Evolutionary conservation across 2,888 invertebrate genomes (phyloP).

Genomic region (Laothoe populi): DNA sequence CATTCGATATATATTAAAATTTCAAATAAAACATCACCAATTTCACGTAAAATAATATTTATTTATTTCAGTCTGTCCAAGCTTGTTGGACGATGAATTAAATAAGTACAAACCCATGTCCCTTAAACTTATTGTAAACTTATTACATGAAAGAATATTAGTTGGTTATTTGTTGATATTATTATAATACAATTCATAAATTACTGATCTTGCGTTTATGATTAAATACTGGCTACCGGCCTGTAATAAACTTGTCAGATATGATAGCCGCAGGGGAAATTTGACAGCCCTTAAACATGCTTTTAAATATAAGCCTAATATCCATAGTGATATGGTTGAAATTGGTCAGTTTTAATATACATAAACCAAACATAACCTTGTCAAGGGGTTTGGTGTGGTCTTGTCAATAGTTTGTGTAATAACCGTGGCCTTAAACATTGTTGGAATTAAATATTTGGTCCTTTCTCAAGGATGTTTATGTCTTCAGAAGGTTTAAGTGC

Average conservation of each 20-base stretch:
- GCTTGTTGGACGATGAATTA: not conserved
- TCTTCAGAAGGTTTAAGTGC: not conserved
- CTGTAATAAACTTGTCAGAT: slow-evolving; percentile 34
- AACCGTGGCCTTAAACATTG: slow-evolving; percentile 51
- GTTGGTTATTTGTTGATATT: slow-evolving; percentile 15
- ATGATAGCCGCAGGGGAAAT: slow-evolving; percentile 27
- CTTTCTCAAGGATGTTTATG: slow-evolving; percentile 1
- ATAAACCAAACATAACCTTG: slow-evolving; percentile 41
- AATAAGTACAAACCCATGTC: not conserved
- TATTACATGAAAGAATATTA: slow-evolving; percentile 15
- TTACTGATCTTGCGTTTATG: slow-evolving; percentile 16
- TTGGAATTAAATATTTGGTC: slow-evolving; percentile 31
- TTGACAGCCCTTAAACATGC: slow-evolving; percentile 32
- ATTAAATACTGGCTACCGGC: slow-evolving; percentile 28
- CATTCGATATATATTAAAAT: too few relatives aligned
- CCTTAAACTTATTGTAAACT: slow-evolving; percentile 12
- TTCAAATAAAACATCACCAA: too few relatives aligned
- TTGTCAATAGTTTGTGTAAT: slow-evolving; percentile 51
- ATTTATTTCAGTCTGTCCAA: not conserved
- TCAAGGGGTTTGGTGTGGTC: slow-evolving; percentile 42
- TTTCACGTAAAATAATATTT: not conserved
- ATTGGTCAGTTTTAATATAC: not conserved
- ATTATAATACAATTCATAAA: slow-evolving; percentile 24
- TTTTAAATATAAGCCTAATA: slow-evolving; percentile 9
- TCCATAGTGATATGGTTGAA: slow-evolving; percentile 27